Base-by-base conservation (phyloP, 2,113 vertebrate species). In the Vidua chalybeata region DNA sequence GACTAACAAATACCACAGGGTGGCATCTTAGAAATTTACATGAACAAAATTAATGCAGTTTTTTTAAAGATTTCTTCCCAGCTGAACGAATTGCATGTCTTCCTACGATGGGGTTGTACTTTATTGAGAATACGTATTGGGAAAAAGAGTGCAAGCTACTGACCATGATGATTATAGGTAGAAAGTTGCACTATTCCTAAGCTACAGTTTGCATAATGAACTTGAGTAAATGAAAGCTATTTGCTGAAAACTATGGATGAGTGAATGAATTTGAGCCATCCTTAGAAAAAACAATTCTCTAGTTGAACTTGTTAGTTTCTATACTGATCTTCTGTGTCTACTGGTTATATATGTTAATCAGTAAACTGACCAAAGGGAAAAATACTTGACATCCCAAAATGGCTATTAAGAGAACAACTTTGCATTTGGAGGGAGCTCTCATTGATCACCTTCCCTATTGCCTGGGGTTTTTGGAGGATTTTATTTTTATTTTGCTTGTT, bases 381-480 rank as follows among this genome's bases (percentile, higher is more conserved):
- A 54, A 59, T 37, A 33, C 3, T 21, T 30, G 14, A 21, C 48
- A 76, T 64, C 33, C 23, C 23, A 55, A n/a, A 55, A 51, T 7
- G 26, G 5, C 35, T 43, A 62, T 3, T 64, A 55, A 46, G 26
- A 63, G 24, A 67, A 20, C 1, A 77, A 4, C 3, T 63, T 22
- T 31, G 56, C 1, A 1, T 0, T 43, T 14, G 51, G 48, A 30
- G n/a, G n/a, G 22, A 51, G 3, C 17, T 78, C 48, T 81, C 45
- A 24, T 28, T 62, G 68, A 20, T 33, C 27, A 91, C 63, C 31
- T 84, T 48, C 43, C 11, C 21, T 39, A 9, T 15, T 59, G 9
- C 11, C 33, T 37, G 3, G 19, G 11, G 2, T 30, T 55, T 22
- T 43, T 71, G 30, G 14, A 37, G 6, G 6, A 0, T 4, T 64